phyloP scores from a whole-genome alignment of 2,113 vertebrate species.

The Cercocebus atys region DNA sequence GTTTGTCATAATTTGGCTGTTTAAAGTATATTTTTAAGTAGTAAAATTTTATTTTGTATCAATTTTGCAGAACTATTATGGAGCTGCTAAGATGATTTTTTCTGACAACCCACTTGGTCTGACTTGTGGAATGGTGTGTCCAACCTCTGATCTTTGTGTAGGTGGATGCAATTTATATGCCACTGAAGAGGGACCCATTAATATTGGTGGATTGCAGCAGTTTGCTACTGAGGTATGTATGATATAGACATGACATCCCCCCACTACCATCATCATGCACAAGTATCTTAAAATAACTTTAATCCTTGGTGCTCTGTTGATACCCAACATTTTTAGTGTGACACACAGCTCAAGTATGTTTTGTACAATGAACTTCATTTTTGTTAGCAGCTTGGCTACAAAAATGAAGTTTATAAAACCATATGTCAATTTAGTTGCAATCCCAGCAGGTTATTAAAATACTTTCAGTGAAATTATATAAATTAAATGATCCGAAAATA shows the following conservation, averaged over 20 bases:
- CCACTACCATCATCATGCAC: fast-evolving
- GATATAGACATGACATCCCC: not conserved
- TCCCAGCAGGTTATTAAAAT: conserved; percentile 65
- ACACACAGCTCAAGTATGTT: not conserved
- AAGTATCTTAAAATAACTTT: not conserved
- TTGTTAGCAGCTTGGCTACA: conserved; percentile 55
- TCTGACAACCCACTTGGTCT: conserved; percentile 96
- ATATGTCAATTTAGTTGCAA: conserved; percentile 57
- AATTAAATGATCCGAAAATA: conserved; percentile 36
- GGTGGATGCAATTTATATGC: conserved; percentile 92
- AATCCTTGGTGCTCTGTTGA: conserved; percentile 30
- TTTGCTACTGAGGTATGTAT: conserved; percentile 94
- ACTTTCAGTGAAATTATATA: conserved; percentile 29
- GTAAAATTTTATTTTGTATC: conserved; percentile 11
- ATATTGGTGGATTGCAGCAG: conserved; percentile 97
- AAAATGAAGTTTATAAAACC: conserved; percentile 58
- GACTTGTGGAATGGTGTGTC: conserved; percentile 96
- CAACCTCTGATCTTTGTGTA: conserved; percentile 94
- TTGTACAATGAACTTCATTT: conserved; percentile 42
- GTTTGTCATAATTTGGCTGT: not conserved
- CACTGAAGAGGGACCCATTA: conserved; percentile 95
- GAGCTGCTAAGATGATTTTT: conserved; percentile 91
- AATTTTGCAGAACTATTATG: conserved; percentile 91
- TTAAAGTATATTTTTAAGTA: not conserved
- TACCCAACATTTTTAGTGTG: not conserved